phyloP scores from a whole-genome alignment of 1,140 invertebrate genomes.

The Orussus abietinus region DNA sequence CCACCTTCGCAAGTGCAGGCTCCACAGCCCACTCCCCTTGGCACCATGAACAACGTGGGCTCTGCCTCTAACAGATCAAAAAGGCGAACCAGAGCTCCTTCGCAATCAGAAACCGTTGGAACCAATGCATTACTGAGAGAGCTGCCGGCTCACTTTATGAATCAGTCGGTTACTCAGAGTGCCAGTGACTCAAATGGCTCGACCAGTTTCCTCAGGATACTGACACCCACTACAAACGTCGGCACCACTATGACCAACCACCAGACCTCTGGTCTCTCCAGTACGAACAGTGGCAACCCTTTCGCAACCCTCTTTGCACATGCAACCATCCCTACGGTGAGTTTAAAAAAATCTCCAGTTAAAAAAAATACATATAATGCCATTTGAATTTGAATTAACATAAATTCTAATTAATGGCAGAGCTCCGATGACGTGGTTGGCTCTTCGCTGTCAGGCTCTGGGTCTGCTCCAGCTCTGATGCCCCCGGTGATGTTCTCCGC shows the following conservation, averaged over 20 bases:
- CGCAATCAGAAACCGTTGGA: constrained; percentile 24
- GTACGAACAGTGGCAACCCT: constrained; percentile 23
- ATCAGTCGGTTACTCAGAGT: constrained; percentile 18
- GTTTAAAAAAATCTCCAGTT: too few species aligned
- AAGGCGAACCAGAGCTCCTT: constrained; percentile 29
- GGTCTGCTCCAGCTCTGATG: constrained; percentile 66
- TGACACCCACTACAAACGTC: constrained; percentile 36
- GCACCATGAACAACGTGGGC: constrained; percentile 23
- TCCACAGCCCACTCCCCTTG: constrained; percentile 15
- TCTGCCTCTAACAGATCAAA: constrained; percentile 26
- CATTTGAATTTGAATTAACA: too few species aligned
- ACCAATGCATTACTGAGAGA: constrained; percentile 1
- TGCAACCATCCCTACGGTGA: constrained; percentile 23
- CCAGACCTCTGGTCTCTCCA: constrained; percentile 20
- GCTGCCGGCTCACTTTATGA: not conserved
- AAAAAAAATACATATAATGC: too few species aligned
- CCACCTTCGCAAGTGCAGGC: constrained; percentile 29
- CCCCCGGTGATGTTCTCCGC: constrained; percentile 79
- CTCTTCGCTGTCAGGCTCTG: constrained; percentile 37
- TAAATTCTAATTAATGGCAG: too few species aligned
- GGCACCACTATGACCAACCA: constrained; percentile 21
- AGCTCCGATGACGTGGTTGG: too few species aligned
- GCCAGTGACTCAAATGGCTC: constrained; percentile 34
- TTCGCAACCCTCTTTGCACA: constrained; percentile 36
- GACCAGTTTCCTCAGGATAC: constrained; percentile 48